A percentile compares a stretch with the other conserved stretches of the same genome.
phyloP scores from a whole-genome alignment of 2,888 invertebrate species.

The Plagodis pulveraria region DNA sequence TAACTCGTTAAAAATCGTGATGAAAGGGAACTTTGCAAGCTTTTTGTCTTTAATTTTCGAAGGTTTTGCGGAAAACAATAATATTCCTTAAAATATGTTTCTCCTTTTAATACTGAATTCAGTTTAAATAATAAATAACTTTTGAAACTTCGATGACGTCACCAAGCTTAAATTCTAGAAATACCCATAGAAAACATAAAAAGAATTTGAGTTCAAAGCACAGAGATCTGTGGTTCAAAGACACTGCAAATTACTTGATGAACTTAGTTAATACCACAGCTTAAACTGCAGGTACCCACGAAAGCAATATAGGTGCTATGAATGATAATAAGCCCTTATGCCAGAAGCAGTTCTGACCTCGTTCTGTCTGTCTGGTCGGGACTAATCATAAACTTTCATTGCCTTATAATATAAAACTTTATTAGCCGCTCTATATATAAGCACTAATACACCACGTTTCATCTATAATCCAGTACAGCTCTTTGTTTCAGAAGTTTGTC shows the following conservation, averaged over 20 bases:
- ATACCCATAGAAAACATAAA: background rate
- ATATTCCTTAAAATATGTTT: too few species aligned
- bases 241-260: slow-evolving; percentile 1
- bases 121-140: too few species aligned
- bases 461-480: slow-evolving; percentile 14
- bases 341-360: slow-evolving; percentile 36
- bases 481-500: slow-evolving; percentile 5
- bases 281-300: slow-evolving; percentile 9
- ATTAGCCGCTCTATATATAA: slow-evolving; percentile 34
- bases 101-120: too few species aligned
- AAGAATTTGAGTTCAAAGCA: background rate
- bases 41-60: too few species aligned
- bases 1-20: too few species aligned
- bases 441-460: slow-evolving; percentile 34
- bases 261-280: slow-evolving; percentile 5
- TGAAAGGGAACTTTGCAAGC: too few species aligned
- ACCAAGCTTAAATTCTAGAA: too few species aligned
- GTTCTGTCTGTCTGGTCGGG: slow-evolving; percentile 38
- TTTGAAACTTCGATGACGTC: too few species aligned
- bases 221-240: too few species aligned
- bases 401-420: slow-evolving; percentile 51
- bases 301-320: slow-evolving; percentile 19
- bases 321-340: slow-evolving; percentile 39
- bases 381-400: slow-evolving; percentile 52
- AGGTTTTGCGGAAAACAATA: too few species aligned